These are phyloP conservation scores for Aromia moschata DNA, from an alignment of 2,888 invertebrate genomes.

Conservation along the genomic window DNA sequence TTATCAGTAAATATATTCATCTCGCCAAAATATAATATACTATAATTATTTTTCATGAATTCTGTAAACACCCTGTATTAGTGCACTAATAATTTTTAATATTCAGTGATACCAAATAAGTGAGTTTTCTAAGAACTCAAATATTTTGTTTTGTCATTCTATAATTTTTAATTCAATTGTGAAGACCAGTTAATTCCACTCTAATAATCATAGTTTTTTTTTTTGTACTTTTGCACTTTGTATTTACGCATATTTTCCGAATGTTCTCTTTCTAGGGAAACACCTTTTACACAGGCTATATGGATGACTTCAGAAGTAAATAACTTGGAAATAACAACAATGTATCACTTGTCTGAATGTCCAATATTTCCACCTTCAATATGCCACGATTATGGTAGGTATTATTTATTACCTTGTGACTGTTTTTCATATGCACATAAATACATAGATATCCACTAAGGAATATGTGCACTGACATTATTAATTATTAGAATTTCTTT, in stretches of 20 bases:
- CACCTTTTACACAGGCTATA: conserved; percentile 41
- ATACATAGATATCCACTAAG: no score
- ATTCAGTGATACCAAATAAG: no score
- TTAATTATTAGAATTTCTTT: background rate
- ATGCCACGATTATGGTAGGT: conserved; percentile 40
- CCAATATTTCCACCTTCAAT: conserved; percentile 43
- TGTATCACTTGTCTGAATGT: conserved; percentile 39
- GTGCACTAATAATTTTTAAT: no score
- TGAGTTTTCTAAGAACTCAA: background rate
- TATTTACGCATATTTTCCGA: no score
- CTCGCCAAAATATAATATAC: no score
- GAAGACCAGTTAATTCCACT: background rate
- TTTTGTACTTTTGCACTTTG: background rate
- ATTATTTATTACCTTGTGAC: conserved; percentile 11
- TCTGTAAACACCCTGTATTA: no score
- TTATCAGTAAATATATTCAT: no score
- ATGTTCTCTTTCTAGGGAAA: conserved; percentile 33
- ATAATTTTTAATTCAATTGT: background rate
- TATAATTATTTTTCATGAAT: no score
- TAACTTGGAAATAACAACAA: conserved; percentile 34
- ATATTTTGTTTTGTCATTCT: background rate
- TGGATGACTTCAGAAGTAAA: conserved; percentile 33
- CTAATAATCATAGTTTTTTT: background rate
- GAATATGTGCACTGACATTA: no score
- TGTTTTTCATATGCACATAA: no score